phyloP scores from a whole-genome alignment of 2,797 vertebrate species.

The Poecile montanus region DNA sequence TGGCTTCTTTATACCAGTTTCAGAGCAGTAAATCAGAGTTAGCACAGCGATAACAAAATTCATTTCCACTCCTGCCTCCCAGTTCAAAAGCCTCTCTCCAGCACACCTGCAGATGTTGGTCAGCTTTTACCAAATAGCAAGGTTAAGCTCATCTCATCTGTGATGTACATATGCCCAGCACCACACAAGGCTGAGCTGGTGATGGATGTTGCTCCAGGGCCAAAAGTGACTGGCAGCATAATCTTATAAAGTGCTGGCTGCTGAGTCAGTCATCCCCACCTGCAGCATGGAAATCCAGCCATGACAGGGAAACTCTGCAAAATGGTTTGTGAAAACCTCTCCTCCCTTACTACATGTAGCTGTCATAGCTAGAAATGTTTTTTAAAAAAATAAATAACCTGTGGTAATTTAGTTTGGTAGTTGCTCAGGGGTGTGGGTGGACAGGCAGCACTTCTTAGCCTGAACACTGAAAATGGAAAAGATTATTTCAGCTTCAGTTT shows the following conservation, averaged over 20 bases:
- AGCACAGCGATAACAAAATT: not conserved
- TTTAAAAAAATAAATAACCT: not conserved
- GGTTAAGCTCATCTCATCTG: not conserved
- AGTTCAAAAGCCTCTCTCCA: not conserved
- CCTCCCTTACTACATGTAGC: not conserved
- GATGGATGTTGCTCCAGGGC: not conserved
- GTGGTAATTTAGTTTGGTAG: not conserved
- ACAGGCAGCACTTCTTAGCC: not conserved
- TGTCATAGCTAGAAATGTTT: not conserved
- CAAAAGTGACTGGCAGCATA: not conserved
- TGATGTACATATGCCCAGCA: not conserved
- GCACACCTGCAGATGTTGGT: fast-evolving
- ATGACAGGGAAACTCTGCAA: not conserved
- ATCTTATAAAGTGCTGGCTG: not conserved
- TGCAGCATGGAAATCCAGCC: not conserved
- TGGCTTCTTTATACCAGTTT: not conserved
- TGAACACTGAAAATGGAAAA: not conserved
- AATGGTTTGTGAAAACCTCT: not conserved
- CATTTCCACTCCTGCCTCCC: not conserved
- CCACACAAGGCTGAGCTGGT: not conserved
- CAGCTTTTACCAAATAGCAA: not conserved
- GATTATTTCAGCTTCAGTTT: not conserved
- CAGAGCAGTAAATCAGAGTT: not conserved
- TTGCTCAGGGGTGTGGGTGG: not conserved
- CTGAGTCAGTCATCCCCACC: not conserved